Conservation (phyloP, 2,113 vertebrate species). For the Natator depressus region DNA sequence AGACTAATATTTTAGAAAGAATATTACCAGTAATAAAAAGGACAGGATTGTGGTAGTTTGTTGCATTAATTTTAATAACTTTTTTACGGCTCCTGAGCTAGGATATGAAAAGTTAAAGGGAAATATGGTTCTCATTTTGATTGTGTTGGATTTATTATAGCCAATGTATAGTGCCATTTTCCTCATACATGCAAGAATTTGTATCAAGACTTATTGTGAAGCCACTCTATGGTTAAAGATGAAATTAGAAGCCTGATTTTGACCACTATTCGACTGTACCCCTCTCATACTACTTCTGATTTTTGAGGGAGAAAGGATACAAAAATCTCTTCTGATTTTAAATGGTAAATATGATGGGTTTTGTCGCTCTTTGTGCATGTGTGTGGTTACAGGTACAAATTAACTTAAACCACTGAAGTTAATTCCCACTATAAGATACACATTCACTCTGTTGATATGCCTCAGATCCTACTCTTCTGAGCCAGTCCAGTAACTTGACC, state of each 20-base stretch:
- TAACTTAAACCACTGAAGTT: neutral
- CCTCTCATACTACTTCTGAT: neutral
- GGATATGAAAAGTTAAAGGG: constrained; percentile 68
- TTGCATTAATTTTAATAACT: constrained; percentile 80
- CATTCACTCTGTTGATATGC: neutral
- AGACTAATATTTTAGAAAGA: constrained; percentile 77
- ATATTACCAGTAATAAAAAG: constrained; percentile 76
- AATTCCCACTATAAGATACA: neutral
- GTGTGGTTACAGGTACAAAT: neutral
- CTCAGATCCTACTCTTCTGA: neutral
- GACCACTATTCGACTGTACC: neutral
- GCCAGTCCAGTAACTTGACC: neutral
- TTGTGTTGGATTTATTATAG: constrained; percentile 42
- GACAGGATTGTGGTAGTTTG: constrained; percentile 73
- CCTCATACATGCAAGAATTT: neutral
- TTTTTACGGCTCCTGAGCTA: constrained; percentile 57
- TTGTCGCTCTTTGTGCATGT: neutral
- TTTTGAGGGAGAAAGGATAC: neutral
- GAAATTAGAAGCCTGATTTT: neutral
- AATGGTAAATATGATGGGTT: neutral
- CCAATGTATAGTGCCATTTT: neutral
- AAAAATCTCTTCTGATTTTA: neutral
- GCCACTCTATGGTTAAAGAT: neutral
- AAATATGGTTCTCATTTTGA: constrained; percentile 46
- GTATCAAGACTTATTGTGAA: neutral